Percentiles rank a stretch among this genome's conserved stretches.
phyloP scores from a whole-genome alignment of 2,797 vertebrate species.

The Gadopsis marmoratus region DNA sequence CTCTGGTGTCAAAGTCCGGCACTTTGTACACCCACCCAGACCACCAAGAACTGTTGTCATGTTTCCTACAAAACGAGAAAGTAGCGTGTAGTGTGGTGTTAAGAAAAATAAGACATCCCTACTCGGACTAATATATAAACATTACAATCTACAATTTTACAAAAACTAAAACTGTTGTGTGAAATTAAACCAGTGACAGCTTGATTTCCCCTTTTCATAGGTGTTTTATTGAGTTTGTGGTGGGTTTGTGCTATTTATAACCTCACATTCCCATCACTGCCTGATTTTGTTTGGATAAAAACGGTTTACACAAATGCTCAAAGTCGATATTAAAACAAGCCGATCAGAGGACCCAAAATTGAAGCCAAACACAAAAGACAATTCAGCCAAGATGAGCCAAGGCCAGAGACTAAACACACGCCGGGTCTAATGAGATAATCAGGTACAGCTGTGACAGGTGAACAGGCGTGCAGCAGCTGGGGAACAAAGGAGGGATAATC shows the following conservation, averaged over 20 bases:
- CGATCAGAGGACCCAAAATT: neutral
- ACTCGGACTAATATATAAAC: too few relatives aligned
- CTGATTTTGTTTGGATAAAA: neutral
- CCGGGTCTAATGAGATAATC: conserved; percentile 29
- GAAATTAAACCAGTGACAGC: neutral
- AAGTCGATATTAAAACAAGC: neutral
- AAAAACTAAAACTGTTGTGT: neutral
- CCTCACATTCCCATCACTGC: too few relatives aligned
- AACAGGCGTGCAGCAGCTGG: neutral
- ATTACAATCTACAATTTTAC: neutral
- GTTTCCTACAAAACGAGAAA: neutral
- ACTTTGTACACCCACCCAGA: too few relatives aligned
- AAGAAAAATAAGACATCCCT: neutral
- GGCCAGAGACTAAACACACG: neutral
- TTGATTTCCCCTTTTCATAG: too few relatives aligned
- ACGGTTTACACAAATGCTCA: neutral
- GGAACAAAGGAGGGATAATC: conserved; percentile 2
- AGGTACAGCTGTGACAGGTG: conserved; percentile 38
- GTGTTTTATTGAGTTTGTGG: neutral
- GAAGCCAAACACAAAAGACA: conserved; percentile 1
- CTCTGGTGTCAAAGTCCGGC: too few relatives aligned
- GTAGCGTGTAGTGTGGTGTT: neutral
- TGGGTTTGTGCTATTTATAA: too few relatives aligned
- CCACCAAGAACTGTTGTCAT: too few relatives aligned
- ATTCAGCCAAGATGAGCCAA: neutral